These are phyloP conservation scores for Alcis repandata DNA, from an alignment of 2,888 invertebrate genomes.

Conservation along the genomic window DNA sequence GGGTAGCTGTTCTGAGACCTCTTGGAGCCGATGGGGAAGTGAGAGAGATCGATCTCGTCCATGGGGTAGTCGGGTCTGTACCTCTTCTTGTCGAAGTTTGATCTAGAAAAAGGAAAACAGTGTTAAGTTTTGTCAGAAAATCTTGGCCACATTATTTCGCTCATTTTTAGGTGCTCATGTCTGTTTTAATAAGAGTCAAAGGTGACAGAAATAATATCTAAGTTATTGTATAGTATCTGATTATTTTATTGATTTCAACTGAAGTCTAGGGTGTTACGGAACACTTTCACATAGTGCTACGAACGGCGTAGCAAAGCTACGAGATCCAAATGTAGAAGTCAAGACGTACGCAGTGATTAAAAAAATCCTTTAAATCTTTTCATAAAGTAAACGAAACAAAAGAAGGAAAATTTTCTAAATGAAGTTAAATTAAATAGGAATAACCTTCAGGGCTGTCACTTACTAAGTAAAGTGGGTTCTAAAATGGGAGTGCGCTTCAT, in stretches of 20 bases:
- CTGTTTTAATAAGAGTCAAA: neutral
- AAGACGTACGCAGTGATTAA: neutral
- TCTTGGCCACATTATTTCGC: neutral
- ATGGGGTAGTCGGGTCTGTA: constrained; percentile 77
- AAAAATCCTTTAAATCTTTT: too few relatives aligned
- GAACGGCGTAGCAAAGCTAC: neutral
- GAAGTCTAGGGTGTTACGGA: neutral
- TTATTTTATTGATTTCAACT: too few relatives aligned
- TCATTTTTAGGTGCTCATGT: neutral
- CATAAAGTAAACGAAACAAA: neutral
- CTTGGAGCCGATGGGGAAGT: constrained; percentile 79
- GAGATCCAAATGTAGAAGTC: neutral
- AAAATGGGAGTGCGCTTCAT: neutral
- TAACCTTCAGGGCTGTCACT: neutral
- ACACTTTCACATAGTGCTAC: neutral
- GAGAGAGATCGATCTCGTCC: constrained; percentile 81
- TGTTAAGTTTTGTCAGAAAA: neutral
- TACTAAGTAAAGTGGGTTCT: constrained; percentile 7
- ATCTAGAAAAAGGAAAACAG: constrained; percentile 51
- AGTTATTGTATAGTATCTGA: neutral
- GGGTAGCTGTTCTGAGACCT: constrained; percentile 54
- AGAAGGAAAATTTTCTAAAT: neutral
- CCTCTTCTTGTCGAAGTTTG: constrained; percentile 70
- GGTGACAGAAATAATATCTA: neutral
- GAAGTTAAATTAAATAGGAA: neutral